Percentiles rank a stretch among this genome's conserved stretches.
phyloP scores from a whole-genome alignment of 2,888 invertebrate species.

The Aspidiotus rigidus region DNA sequence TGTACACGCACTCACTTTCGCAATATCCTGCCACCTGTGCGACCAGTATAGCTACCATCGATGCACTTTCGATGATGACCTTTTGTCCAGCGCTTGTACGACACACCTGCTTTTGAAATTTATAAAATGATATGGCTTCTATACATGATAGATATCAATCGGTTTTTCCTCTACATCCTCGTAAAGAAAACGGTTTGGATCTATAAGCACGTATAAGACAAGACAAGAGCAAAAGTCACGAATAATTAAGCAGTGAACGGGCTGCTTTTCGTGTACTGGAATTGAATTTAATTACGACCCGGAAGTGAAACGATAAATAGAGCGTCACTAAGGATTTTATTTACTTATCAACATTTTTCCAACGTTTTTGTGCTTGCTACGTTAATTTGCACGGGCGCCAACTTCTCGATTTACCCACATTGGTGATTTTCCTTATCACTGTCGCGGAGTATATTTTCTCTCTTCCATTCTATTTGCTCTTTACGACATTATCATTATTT shows the following conservation, averaged over 20 bases:
- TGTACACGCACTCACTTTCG: neutral
- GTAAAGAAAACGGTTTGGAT: conserved; percentile 13
- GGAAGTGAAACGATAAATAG: too few relatives aligned
- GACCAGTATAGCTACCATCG: conserved; percentile 19
- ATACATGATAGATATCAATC: conserved; percentile 24
- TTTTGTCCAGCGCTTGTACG: conserved; percentile 15
- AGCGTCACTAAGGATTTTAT: too few relatives aligned
- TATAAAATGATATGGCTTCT: conserved; percentile 10
- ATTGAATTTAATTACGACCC: too few relatives aligned
- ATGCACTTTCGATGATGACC: conserved; percentile 21
- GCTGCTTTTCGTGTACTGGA: too few relatives aligned
- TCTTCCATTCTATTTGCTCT: conserved; percentile 23
- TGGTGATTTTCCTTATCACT: conserved; percentile 23
- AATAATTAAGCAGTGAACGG: too few relatives aligned
- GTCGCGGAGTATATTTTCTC: conserved; percentile 7
- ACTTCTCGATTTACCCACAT: conserved; percentile 24
- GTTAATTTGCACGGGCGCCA: conserved; percentile 28
- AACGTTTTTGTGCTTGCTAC: neutral
- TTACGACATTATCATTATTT: conserved; percentile 26
- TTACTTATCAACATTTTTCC: neutral
- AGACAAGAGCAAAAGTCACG: too few relatives aligned
- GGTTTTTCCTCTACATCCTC: neutral
- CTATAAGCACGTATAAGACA: too few relatives aligned
- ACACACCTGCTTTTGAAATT: conserved; percentile 25
- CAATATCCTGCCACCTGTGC: conserved; percentile 21